These are phyloP conservation scores for Colius striatus DNA, from an alignment of 2,113 vertebrate genomes.

Conservation along the genomic window DNA sequence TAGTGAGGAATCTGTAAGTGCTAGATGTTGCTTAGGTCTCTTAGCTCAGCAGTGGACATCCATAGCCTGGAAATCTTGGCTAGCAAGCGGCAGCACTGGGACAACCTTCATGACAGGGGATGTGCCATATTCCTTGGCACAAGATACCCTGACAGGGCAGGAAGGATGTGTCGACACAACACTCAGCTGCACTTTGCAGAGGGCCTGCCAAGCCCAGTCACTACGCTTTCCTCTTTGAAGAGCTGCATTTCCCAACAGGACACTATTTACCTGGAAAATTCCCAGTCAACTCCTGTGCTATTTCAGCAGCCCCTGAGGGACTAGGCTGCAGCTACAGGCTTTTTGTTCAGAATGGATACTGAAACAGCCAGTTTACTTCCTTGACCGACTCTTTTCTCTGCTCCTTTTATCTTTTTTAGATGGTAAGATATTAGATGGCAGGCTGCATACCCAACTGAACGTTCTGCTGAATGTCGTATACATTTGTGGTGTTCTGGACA, in stretches of 20 bases:
- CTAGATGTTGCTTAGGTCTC: not conserved
- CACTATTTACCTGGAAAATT: not conserved
- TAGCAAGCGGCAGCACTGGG: not conserved
- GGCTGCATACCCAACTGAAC: not conserved
- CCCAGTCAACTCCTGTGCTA: not conserved
- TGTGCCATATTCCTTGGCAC: not conserved
- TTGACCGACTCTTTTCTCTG: not conserved
- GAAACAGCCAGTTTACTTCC: not conserved
- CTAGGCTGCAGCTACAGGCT: not conserved
- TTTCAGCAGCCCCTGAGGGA: not conserved
- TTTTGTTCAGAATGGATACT: not conserved
- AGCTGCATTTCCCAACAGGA: not conserved
- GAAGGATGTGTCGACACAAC: not conserved
- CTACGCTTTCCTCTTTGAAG: not conserved
- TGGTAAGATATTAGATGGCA: not conserved
- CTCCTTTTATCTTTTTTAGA: not conserved
- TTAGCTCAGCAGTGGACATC: not conserved
- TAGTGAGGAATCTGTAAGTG: not conserved
- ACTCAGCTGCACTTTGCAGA: not conserved
- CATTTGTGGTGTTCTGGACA: slow-evolving; percentile 33
- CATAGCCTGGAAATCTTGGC: not conserved
- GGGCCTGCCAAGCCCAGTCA: not conserved
- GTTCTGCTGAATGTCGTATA: slow-evolving; percentile 23
- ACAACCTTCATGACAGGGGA: fast-evolving
- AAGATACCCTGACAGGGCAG: fast-evolving